Evolutionary conservation across 1,140 invertebrate species (phyloP), one percentile per base, ranked within the genome.

Genomic region (Diabrotica virgifera): DNA sequence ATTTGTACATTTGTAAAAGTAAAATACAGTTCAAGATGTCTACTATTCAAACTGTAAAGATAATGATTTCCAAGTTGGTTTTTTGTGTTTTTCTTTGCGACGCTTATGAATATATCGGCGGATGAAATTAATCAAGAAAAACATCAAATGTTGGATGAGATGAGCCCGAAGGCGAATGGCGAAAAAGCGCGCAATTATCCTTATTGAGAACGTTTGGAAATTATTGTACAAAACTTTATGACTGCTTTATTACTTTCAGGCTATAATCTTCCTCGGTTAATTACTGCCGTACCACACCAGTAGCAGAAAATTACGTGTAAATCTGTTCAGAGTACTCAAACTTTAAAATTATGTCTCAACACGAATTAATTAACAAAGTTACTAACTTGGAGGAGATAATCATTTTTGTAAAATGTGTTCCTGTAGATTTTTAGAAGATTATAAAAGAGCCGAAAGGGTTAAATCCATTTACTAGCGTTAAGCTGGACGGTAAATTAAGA

Each of bases 291-390:
- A 46, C 59, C 52, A 56, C 38, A 50, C 46, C 51, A 36, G 24
- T 58, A 66, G 59, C 46, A 63, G 65, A 54, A 63, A 66, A 66
- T 66, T 66, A 62, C 65, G 65, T 66, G 65, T 63, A 66, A 66
- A 66, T 66, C 59, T 66, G 65, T 63, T 66, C 56, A 53, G 55
- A 52, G 56, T 63, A 63, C 56, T 63, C 56, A 57, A 66, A 66
- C 60, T 66, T 66, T 66, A 66, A 66, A 66, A 66, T 66, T 66
- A 66, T 63, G 65, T 66, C 65, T 54, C 65, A 59, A 63, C 60
- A 66, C 60, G 53, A 66, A 66, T 66, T 66, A 66, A 66, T 66
- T 66, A 63, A 66, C 61, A 62, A 66, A 66, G 60, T 66, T 63
- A 62, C 60, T 8, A 58, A 58, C 56, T 37, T 58, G 35, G 38